phyloP scores from a whole-genome alignment of 2,797 vertebrate species.

The Manis pentadactyla region DNA sequence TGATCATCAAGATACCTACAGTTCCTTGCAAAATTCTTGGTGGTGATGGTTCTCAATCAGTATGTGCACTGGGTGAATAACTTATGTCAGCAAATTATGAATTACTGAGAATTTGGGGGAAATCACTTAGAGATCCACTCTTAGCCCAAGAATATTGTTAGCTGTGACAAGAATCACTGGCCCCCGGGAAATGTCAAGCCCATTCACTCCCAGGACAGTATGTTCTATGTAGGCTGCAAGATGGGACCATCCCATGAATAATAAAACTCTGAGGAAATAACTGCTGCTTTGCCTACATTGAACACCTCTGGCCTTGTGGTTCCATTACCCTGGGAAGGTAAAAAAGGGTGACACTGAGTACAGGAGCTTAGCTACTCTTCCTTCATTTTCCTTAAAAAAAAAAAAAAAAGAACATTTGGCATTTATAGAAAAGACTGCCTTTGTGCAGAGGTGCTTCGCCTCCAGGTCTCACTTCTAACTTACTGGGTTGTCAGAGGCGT shows the following conservation, averaged over 20 bases:
- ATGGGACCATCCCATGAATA: conserved; percentile 25
- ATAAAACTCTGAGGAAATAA: conserved; percentile 27
- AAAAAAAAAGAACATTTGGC: neutral
- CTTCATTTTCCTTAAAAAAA: conserved; percentile 11
- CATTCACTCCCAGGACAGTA: neutral
- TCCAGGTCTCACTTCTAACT: neutral
- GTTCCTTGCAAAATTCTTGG: conserved; percentile 42
- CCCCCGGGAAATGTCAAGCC: conserved; percentile 38
- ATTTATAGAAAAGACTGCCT: neutral
- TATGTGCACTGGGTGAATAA: neutral
- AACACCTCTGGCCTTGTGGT: neutral
- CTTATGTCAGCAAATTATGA: conserved; percentile 16
- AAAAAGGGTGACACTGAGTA: neutral
- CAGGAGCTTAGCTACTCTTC: neutral
- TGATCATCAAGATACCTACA: neutral
- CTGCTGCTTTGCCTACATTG: conserved; percentile 5
- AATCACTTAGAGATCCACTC: conserved; percentile 15
- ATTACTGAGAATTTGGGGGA: conserved; percentile 36
- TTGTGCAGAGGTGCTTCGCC: neutral
- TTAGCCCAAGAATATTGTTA: conserved; percentile 31
- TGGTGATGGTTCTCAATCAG: neutral
- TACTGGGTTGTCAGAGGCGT: neutral
- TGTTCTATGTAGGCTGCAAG: conserved; percentile 26
- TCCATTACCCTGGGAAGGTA: neutral
- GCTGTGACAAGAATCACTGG: conserved; percentile 27